Conservation (phyloP, 2,888 invertebrate species). For the Andrena praecox region DNA sequence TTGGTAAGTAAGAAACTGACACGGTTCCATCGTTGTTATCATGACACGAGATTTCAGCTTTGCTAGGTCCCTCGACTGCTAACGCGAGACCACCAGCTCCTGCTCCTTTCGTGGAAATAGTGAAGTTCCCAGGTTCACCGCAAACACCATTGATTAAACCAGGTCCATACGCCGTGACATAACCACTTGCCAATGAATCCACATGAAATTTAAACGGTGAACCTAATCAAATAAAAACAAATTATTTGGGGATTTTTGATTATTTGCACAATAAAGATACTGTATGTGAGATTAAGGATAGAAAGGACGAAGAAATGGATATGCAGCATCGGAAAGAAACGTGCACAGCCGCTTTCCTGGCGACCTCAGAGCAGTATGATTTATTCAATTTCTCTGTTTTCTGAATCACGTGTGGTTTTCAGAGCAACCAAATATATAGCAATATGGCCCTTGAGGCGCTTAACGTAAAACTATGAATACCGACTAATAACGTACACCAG, state of each 20-base stretch:
- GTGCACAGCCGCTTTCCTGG: too few relatives aligned
- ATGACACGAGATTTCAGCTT: constrained; percentile 97
- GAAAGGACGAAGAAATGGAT: too few relatives aligned
- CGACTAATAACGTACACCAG: too few relatives aligned
- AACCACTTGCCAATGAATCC: constrained; percentile 95
- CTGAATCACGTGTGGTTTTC: too few relatives aligned
- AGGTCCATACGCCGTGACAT: constrained; percentile 98
- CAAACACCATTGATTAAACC: constrained; percentile 97
- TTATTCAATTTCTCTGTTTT: too few relatives aligned
- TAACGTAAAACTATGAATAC: too few relatives aligned
- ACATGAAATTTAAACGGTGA: constrained; percentile 99
- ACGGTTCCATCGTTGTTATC: constrained; percentile 99
- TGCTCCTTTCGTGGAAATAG: constrained; percentile 98
- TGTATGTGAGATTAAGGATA: too few relatives aligned
- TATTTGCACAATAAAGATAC: too few relatives aligned
- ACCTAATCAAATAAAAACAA: constrained; percentile 86
- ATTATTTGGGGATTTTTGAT: neutral
- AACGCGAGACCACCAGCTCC: constrained; percentile 97
- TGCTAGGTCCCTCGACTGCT: constrained; percentile 97
- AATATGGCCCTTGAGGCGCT: too few relatives aligned
- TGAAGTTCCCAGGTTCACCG: constrained; percentile 97
- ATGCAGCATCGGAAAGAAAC: too few relatives aligned
- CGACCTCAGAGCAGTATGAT: too few relatives aligned
- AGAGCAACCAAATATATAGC: too few relatives aligned
- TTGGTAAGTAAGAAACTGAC: constrained; percentile 97